Evolutionary conservation across 2,888 invertebrate species (phyloP).

Genomic region (Caenorhabditis sp.): DNA sequence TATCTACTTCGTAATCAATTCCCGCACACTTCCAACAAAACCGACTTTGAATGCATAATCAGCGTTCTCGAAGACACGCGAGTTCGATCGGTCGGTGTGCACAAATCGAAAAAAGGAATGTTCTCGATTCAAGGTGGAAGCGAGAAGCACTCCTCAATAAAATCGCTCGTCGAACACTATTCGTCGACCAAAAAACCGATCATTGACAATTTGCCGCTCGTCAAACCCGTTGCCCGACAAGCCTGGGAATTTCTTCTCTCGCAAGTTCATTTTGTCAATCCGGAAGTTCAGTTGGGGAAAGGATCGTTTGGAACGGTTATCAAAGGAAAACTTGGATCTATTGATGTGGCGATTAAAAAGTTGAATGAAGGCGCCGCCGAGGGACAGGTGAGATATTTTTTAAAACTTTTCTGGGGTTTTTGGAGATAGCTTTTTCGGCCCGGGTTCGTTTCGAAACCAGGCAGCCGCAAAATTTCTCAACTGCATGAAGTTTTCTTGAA

Average conservation of each 20-base stretch:
- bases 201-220: neutral
- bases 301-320: slow-evolving; percentile 27
- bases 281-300: neutral
- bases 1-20: neutral
- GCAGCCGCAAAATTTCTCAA: no score
- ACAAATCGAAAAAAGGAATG: neutral
- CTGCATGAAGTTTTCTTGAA: no score
- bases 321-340: slow-evolving; percentile 11
- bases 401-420: no score
- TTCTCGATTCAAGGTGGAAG: neutral
- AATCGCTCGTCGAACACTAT: neutral
- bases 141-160: neutral
- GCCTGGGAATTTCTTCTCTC: neutral
- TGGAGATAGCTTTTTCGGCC: no score
- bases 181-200: neutral
- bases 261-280: no score
- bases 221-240: neutral
- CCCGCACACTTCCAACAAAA: neutral
- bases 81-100: neutral
- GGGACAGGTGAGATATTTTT: no score
- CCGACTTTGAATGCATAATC: neutral
- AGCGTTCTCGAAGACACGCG: neutral
- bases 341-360: slow-evolving; percentile 19
- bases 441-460: no score
- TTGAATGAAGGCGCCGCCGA: slow-evolving; percentile 2